phyloP scores from a whole-genome alignment of 2,797 vertebrate species.

The Champsocephalus esox region DNA sequence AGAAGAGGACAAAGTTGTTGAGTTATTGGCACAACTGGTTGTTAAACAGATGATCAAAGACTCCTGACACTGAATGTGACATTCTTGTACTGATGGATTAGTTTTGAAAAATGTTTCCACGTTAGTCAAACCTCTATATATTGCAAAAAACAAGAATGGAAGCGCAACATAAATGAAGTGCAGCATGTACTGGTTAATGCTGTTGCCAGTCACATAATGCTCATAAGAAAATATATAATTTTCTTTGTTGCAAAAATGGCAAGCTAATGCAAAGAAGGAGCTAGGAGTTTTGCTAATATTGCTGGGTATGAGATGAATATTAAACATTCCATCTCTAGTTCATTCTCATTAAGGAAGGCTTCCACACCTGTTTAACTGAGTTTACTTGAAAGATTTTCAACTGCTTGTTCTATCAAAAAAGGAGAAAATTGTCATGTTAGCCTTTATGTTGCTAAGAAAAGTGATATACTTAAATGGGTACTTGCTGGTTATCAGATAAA shows the following conservation, averaged over 20 bases:
- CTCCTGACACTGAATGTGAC: constrained; percentile 44
- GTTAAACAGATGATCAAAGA: constrained; percentile 31
- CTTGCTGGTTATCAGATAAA: constrained; percentile 7
- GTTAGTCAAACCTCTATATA: constrained; percentile 62
- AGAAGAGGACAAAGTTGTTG: constrained; percentile 41
- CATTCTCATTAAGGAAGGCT: constrained; percentile 71
- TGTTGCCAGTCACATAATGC: constrained; percentile 60
- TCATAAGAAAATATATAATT: constrained; percentile 60
- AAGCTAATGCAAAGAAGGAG: constrained; percentile 62
- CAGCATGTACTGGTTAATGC: constrained; percentile 59
- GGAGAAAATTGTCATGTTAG: constrained; percentile 77
- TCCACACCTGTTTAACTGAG: constrained; percentile 83
- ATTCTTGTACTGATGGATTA: constrained; percentile 69
- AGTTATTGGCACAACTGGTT: constrained; percentile 29
- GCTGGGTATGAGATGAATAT: constrained; percentile 76
- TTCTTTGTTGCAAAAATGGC: constrained; percentile 63
- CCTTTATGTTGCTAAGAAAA: constrained; percentile 32
- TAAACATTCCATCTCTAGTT: constrained; percentile 75
- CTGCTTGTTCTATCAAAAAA: constrained; percentile 84
- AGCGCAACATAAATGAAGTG: constrained; percentile 70
- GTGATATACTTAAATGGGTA: constrained; percentile 23
- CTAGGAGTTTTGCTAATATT: constrained; percentile 54
- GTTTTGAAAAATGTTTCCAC: constrained; percentile 65
- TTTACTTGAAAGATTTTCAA: constrained; percentile 85
- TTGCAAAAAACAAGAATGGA: constrained; percentile 65